Base-by-base conservation (phyloP, 1,140 invertebrate genomes). In the Tenebrio molitor region DNA sequence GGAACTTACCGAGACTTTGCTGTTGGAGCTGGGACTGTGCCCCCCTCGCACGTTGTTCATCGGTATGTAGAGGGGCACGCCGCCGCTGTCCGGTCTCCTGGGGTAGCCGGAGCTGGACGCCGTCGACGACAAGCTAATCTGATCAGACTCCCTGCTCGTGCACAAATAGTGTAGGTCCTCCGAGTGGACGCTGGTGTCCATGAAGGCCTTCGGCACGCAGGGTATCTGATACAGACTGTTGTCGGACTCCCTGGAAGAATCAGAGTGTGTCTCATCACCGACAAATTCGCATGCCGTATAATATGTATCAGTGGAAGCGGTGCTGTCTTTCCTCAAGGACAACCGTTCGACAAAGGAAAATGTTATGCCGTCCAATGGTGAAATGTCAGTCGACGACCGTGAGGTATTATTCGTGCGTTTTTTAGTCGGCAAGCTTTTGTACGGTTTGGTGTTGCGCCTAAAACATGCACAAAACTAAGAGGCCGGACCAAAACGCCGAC, bases 201-300 rank as follows among this genome's bases (percentile, higher is more conserved):
- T 85, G 46, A 87, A 82, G 36, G 84, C 83, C 63, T 86, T 85
- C 15, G 87, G 86, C 19, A 84, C 83, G 46, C 86, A 85, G 41
- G 86, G 87, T 62, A 85, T 85, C 78, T 88, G 86, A 74, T 86
- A 88, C 12, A 88, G 76, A 63, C 88, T 87, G 73, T 84, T 87
- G 73, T 88, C 86, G 17, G 86, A 88, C 42, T 85, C 85, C 83
- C 87, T 88, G 77, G 82, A 84, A 82, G 77, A 81, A 78, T 78
- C 66, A 78, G 68, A 74, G 44, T 63, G n/a, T 68, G 50, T 62
- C 16, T 33, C 44, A 33, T 46, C 70, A 67, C 69, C 70, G 42
- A 65, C 6, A 58, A 21, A 58, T 25, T 58, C 50, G 50, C 21
- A 58, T 19, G 74, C 64, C 39, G 76, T 78, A 68, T 76, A 72